A percentile compares a stretch with the other conserved stretches of the same genome.
phyloP scores from a whole-genome alignment of 1,140 invertebrate genomes.

The Drosophila arizonae region DNA sequence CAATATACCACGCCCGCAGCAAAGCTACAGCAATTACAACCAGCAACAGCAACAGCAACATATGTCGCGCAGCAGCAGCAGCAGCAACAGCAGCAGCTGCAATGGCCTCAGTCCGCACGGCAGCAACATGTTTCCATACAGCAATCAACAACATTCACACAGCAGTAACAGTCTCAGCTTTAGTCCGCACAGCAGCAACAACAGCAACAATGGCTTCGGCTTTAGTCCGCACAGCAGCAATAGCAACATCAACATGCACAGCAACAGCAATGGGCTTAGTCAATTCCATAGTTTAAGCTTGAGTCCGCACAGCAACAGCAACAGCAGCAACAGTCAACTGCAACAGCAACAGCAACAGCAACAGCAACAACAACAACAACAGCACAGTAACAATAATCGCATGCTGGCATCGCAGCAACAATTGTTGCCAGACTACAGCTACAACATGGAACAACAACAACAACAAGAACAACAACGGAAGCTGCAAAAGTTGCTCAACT shows the following conservation, averaged over 20 bases:
- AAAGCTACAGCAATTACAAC: conserved; percentile 4
- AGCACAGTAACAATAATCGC: conserved; percentile 16
- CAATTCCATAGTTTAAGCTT: too few relatives aligned
- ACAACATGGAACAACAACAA: background rate
- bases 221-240: background rate
- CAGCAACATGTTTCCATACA: conserved; percentile 7
- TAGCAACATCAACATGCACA: conserved; percentile 13
- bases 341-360: conserved; percentile 12
- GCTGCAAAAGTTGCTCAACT: conserved; percentile 22
- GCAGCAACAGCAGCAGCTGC: conserved; percentile 21
- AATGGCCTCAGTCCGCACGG: conserved; percentile 6
- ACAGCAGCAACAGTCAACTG: conserved; percentile 3
- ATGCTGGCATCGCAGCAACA: conserved; percentile 11
- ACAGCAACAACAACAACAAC: conserved; percentile 3
- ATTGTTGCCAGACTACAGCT: conserved; percentile 15
- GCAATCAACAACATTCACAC: background rate
- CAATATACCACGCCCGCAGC: conserved; percentile 16
- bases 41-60: conserved; percentile 19
- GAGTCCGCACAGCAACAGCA: background rate
- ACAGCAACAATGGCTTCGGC: background rate
- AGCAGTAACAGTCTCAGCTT: conserved; percentile 6
- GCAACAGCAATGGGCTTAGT: conserved; percentile 6
- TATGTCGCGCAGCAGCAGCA: conserved; percentile 5
- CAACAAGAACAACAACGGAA: conserved; percentile 24
- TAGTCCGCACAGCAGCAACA: conserved; percentile 17